Conservation (phyloP, 92 coral and sea anemone genomes). For the Porites lobata region DNA sequence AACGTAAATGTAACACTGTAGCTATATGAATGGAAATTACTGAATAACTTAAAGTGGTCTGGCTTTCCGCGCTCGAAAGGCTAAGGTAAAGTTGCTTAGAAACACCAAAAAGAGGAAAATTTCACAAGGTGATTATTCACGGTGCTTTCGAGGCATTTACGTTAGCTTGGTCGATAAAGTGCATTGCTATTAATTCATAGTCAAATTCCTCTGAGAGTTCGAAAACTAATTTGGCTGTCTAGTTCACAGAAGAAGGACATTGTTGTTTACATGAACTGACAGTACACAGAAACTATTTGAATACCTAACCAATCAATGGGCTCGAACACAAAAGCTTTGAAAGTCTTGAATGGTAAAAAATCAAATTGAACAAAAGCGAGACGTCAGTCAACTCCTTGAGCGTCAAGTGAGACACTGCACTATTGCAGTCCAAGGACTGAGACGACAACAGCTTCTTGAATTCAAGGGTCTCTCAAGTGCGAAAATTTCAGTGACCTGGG, state of each 20-base stretch:
- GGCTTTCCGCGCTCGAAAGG: background rate
- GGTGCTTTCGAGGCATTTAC: conserved; percentile 10
- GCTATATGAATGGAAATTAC: conserved; percentile 51
- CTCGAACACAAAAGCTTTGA: conserved; percentile 65
- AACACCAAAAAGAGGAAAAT: background rate
- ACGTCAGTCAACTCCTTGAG: conserved; percentile 24
- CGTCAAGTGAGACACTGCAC: conserved; percentile 29
- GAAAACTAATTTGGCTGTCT: conserved; percentile 53
- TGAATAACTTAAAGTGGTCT: background rate
- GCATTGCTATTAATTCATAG: conserved; percentile 14
- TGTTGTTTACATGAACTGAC: conserved; percentile 84
- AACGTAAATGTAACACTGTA: conserved; percentile 79
- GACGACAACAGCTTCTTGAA: conserved; percentile 17
- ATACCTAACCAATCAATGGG: conserved; percentile 67
- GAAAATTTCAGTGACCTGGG: background rate
- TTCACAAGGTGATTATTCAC: background rate
- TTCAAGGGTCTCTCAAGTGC: conserved; percentile 48
- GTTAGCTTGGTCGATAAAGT: conserved; percentile 1
- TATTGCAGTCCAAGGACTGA: conserved; percentile 1
- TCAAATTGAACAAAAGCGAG: conserved; percentile 57
- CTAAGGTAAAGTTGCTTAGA: background rate
- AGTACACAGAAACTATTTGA: conserved; percentile 73
- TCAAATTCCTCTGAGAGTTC: conserved; percentile 49
- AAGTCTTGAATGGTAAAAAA: conserved; percentile 58
- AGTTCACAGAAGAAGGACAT: conserved; percentile 23